These are phyloP conservation scores for Aplocera efformata DNA, from an alignment of 2,888 invertebrate species.

Conservation along the genomic window DNA sequence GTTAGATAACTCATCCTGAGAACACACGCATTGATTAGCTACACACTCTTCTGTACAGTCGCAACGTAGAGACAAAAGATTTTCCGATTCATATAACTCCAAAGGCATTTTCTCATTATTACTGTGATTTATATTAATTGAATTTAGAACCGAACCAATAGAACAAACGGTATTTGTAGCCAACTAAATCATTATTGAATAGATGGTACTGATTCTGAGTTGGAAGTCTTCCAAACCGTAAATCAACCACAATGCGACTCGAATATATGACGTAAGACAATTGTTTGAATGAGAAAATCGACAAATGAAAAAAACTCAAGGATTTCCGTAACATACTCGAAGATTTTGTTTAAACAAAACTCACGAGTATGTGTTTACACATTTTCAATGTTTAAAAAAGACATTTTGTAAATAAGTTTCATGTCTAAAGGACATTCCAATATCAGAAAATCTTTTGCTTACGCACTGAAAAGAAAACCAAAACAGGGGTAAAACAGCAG, in stretches of 20 bases:
- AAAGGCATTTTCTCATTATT: conserved; percentile 11
- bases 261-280: conserved; percentile 21
- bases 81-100: conserved; percentile 5
- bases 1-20: conserved; percentile 82
- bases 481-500: conserved; percentile 38
- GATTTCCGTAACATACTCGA: not conserved
- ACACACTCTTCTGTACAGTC: conserved; percentile 40
- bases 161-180: conserved; percentile 21
- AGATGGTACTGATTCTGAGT: conserved; percentile 32
- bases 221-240: conserved; percentile 41
- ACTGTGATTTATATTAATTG: conserved; percentile 8
- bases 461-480: conserved; percentile 36
- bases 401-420: not conserved
- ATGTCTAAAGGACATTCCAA: not conserved
- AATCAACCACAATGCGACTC: conserved; percentile 29
- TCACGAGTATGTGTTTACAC: not conserved
- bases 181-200: conserved; percentile 43
- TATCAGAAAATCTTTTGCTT: conserved; percentile 36
- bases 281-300: conserved; percentile 23
- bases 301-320: conserved; percentile 12
- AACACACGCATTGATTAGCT: conserved; percentile 71
- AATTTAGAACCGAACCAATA: conserved; percentile 13
- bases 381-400: not conserved
- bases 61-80: conserved; percentile 35
- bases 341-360: too few relatives aligned